Evolutionary conservation across 2,797 vertebrate species (phyloP).

Genomic region (Propithecus deckenii): DNA sequence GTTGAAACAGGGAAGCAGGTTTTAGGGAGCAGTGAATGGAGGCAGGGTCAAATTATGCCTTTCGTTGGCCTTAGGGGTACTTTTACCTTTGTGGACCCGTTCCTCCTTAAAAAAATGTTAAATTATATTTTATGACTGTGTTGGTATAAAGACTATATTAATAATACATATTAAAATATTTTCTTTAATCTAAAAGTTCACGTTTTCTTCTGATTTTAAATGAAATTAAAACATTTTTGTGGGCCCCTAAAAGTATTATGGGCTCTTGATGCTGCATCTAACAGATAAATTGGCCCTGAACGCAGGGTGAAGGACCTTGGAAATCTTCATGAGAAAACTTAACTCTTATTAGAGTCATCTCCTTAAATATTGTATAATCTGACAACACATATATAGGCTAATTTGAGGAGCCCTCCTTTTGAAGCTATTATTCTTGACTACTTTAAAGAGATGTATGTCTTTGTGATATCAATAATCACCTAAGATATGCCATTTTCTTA

Average conservation of each 20-base stretch:
- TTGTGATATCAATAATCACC: background rate
- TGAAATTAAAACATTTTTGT: background rate
- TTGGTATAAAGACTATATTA: background rate
- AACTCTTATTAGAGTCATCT: background rate
- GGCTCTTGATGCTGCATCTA: background rate
- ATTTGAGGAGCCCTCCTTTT: background rate
- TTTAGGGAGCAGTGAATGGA: background rate
- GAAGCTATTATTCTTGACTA: background rate
- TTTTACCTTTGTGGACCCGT: background rate
- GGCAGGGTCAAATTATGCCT: background rate
- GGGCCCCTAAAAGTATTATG: background rate
- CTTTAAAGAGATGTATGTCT: background rate
- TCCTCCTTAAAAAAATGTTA: background rate
- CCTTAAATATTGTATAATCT: background rate
- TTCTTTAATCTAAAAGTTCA: background rate
- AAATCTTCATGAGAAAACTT: background rate
- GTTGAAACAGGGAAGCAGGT: background rate
- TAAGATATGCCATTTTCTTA: background rate
- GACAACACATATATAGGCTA: background rate
- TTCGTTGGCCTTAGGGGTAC: background rate
- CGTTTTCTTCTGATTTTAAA: background rate
- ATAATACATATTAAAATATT: background rate
- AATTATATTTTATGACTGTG: background rate
- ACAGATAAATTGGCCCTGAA: background rate
- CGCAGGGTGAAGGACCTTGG: background rate